Conservation (phyloP, 1,140 invertebrate genomes). For the Pantala flavescens region DNA sequence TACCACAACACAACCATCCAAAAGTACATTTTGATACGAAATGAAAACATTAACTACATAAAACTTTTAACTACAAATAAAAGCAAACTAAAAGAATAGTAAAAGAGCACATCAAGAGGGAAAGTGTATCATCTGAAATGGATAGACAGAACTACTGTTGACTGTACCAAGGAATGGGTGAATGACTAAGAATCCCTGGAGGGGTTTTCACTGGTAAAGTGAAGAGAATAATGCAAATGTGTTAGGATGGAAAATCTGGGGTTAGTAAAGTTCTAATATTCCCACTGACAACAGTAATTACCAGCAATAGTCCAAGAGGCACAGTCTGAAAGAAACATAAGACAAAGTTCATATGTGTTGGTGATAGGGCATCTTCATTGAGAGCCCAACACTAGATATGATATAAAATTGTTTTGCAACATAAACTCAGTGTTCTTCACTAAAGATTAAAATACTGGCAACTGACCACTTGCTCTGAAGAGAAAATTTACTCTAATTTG, state of each 20-base stretch:
- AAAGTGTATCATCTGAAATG: not conserved
- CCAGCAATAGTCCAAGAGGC: slow-evolving; percentile 59
- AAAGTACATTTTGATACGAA: not conserved
- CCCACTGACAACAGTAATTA: slow-evolving; percentile 38
- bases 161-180: slow-evolving; percentile 1
- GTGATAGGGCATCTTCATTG: slow-evolving; percentile 3
- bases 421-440: no score
- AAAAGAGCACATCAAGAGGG: not conserved
- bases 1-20: slow-evolving; percentile 5
- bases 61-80: not conserved
- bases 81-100: not conserved
- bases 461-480: no score
- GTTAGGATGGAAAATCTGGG: slow-evolving; percentile 11
- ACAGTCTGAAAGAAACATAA: slow-evolving; percentile 50
- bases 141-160: slow-evolving; percentile 8
- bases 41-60: slow-evolving; percentile 4
- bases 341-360: slow-evolving; percentile 17
- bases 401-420: no score
- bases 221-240: slow-evolving; percentile 9
- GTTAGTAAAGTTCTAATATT: slow-evolving; percentile 18
- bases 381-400: slow-evolving; percentile 1
- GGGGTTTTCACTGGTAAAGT: not conserved
- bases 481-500: no score
- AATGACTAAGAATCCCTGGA: not conserved
- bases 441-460: no score